Percentiles rank a stretch among this genome's conserved stretches.
phyloP scores from a whole-genome alignment of 2,888 invertebrate species.

The Chrysodeixis includens region DNA sequence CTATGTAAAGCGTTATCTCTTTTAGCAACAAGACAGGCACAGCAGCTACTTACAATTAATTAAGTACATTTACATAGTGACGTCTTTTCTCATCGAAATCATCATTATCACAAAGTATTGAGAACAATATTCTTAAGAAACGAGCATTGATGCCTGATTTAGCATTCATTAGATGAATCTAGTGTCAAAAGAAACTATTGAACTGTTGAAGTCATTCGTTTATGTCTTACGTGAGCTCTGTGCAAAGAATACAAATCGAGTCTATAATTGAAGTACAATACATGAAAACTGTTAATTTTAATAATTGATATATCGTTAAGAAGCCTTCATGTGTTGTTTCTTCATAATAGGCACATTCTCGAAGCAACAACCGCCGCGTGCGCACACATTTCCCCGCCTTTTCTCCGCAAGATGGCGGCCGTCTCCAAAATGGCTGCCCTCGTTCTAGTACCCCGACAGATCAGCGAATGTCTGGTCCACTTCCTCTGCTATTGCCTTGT shows the following conservation, averaged over 20 bases:
- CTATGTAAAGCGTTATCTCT: conserved; percentile 17
- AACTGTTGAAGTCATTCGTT: conserved; percentile 22
- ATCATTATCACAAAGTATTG: conserved; percentile 4
- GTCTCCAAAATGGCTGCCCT: conserved; percentile 41
- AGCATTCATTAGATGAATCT: conserved; percentile 27
- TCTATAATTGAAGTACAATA: conserved; percentile 48
- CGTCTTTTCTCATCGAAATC: conserved; percentile 1
- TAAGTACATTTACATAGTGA: neutral
- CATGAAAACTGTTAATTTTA: conserved; percentile 35
- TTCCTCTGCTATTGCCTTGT: conserved; percentile 99
- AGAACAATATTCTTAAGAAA: conserved; percentile 8
- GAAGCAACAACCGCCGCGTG: conserved; percentile 53
- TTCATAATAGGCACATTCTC: conserved; percentile 46
- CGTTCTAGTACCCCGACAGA: conserved; percentile 94
- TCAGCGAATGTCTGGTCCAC: conserved; percentile 99
- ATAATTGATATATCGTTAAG: conserved; percentile 11
- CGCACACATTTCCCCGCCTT: conserved; percentile 60
- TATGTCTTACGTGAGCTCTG: conserved; percentile 41
- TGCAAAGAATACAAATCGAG: conserved; percentile 45
- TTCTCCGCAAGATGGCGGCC: conserved; percentile 67
- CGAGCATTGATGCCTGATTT: neutral
- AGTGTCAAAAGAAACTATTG: conserved; percentile 19
- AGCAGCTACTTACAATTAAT: neutral
- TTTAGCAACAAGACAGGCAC: conserved; percentile 13
- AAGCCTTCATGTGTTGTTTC: conserved; percentile 44